Conservation (phyloP, 1,140 invertebrate species). For the Sarcophaga peregrina region DNA sequence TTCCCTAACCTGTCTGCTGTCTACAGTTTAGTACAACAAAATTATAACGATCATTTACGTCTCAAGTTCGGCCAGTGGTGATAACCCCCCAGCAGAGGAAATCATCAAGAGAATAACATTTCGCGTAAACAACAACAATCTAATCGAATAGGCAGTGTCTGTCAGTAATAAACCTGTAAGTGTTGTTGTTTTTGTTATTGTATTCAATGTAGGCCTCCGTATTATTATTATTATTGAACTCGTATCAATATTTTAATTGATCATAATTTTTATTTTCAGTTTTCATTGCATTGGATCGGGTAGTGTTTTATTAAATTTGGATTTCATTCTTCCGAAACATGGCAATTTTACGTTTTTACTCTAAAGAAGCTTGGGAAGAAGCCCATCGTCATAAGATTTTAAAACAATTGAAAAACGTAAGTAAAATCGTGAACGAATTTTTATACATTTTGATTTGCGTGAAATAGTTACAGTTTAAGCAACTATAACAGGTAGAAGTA, state of each 20-base stretch:
- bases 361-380: conserved; percentile 50
- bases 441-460: no score
- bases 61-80: not conserved
- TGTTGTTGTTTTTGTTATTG: not conserved
- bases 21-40: not conserved
- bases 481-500: no score
- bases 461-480: no score
- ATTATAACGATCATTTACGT: conserved; percentile 15
- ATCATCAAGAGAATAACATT: not conserved
- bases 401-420: conserved; percentile 48
- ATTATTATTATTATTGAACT: conserved; percentile 8
- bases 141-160: not conserved
- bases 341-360: conserved; percentile 57
- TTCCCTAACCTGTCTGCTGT: not conserved
- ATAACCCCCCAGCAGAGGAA: conserved; percentile 23
- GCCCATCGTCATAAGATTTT: conserved; percentile 49
- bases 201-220: no score
- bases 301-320: not conserved
- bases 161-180: not conserved
- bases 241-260: not conserved
- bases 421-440: conserved; percentile 16
- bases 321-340: conserved; percentile 42
- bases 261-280: not conserved
- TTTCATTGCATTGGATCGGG: not conserved
- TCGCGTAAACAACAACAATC: not conserved